Base-by-base conservation (phyloP, 64 coral and sea anemone genomes). In the Pachyseris speciosa region DNA sequence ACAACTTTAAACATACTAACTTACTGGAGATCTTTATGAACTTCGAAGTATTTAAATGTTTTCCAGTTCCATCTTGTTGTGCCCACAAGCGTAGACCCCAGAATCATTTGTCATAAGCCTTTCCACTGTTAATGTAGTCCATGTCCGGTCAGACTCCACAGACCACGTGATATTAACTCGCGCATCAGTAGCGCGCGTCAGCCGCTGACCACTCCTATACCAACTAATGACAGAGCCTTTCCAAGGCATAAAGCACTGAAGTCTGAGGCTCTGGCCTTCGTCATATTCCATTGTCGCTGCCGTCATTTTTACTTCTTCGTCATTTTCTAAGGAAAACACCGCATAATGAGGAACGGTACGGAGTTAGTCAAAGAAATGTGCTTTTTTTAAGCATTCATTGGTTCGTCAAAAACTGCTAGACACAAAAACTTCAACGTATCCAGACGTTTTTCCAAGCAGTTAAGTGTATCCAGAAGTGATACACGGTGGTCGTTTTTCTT, bases 1-100 rank as follows among this genome's bases (percentile, higher is more conserved):
- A n/a, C n/a, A n/a, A 27, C 59, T 24, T 24, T 25, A 64, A 64
- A 24, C 26, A 10, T 36, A 1, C 0, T 10, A 67, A 61, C 77
- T 81, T 81, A 81, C 77, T 81, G 1, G 38, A 61, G 33, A 81
- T 16, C 39, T 17, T 40, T 22, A 81, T 81, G 3, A 39, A 2
- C 20, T 2, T 24, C 9, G 77, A 81, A 3, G 0, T 20, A 41
- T 40, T 81, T 3, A 40, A 39, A 10, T 22, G 32, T 13, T 59
- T 42, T 5, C 30, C 60, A 19, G 22, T 16, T 13, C 30, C 37
- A 25, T 79, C 69, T 19, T 29, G n/a, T n/a, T n/a, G 17, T 22
- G 71, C 60, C 25, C 27, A 52, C 91, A 93, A 2, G 24, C 60
- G 20, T 93, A 93, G 7, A 51, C 9, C 22, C 70, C 91, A 20